Evolutionary conservation across 2,797 vertebrate genomes (phyloP), one percentile per base, ranked within the genome.

Genomic region (Spea hammondii): DNA sequence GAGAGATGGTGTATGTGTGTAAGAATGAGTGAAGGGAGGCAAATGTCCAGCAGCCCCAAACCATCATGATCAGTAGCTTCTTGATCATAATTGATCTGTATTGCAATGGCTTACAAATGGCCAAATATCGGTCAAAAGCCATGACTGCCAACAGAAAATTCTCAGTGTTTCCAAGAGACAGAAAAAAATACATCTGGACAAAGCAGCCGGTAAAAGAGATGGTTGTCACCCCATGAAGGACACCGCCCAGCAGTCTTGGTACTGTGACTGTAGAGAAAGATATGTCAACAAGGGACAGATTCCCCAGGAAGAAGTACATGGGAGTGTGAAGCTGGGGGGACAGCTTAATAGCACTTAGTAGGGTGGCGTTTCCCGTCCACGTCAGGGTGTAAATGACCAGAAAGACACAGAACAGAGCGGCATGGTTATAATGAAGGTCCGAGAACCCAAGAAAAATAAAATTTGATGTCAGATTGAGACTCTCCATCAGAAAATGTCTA

Each of bases 261-360:
- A 77, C 47, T 6, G 66, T 77, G 47, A 70, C 66, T 13, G 75
- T 60, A 12, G 13, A 50, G 8, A 70, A 77, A 46, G 54, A 77
- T 4, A 77, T 70, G 11, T 70, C 75, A 6, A 77, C 1, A 12
- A 77, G 70, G 8, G 75, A 77, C 45, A 77, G 49, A 49, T 70
- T 77, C 13, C 67, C 12, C 10, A 77, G 48, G 47, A 77, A 77
- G 68, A 62, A 77, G 51, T 77, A 70, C 75, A 77, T 77, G 8
- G 75, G 75, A 4, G 54, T 77, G 48, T 77, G 14, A 0, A 77
- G 17, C 44, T 70, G 66, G 12, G 48, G 11, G 32, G 57, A 12
- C 57, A 5, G n/a, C 13, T 12, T 60, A 12, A 60, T 60, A 14
- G 13, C 12, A 13, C 8, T 60, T 60, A 60, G n/a, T 8, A 60